Evolutionary conservation across 2,888 invertebrate species (phyloP), one percentile per base, ranked within the genome.

Genomic region (Escarpia spicata): DNA sequence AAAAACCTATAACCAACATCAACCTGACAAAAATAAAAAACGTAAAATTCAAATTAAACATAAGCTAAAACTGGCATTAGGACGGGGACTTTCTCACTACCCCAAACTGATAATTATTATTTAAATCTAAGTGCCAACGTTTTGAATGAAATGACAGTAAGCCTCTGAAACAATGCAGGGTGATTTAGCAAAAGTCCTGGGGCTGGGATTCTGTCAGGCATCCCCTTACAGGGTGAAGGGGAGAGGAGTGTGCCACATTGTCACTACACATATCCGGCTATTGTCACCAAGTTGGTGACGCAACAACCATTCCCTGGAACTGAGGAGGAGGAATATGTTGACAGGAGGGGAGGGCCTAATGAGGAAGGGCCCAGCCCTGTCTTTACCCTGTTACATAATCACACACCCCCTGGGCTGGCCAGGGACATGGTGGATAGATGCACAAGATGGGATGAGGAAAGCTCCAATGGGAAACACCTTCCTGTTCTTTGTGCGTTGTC

Each of bases 281-380:
- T 75, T 75, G 75, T 75, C 75, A 75, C 75, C 26, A 75, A 26
- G 26, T 19, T 19, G 75, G 75, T 75, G 75, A 75, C 75, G 26
- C 26, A 75, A 75, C 75, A 75, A 26, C 19, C 75, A 26, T 75
- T 75, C 75, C 75, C 75, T 75, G 75, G 26, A 19, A 75, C 19
- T 6, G 3, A 26, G 75, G 75, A 75, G 75, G 75, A 75, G 75
- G 75, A 75, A 75, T 75, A 75, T 75, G 75, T 75, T 75, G 75
- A 75, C 75, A 75, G 75, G 75, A 15, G 15, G 75, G 75, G 75
- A 19, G 19, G 75, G 75, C 19, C 26, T 75, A 75, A 75, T 75
- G 75, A 75, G 75, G 75, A 75, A 75, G 75, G 26, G 75, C 75
- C 75, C 75, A 26, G 75, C 75, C 75, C 75, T 75, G 75, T 75